Base-by-base conservation (phyloP, 2,888 invertebrate species). In the Tachina fera region DNA sequence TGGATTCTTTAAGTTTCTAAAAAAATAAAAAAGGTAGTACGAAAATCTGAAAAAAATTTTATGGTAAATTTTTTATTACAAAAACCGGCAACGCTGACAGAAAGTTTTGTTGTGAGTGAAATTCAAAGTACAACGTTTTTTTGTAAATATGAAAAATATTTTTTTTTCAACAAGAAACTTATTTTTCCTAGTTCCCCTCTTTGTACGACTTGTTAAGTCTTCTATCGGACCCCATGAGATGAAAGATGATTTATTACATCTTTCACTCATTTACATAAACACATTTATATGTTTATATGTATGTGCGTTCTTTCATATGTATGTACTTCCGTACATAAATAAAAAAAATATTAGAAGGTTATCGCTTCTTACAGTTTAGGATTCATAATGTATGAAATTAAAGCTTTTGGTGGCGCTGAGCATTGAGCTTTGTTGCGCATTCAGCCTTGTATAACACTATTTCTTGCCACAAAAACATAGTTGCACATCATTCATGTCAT, bases 91-190 rank as follows among this genome's bases (percentile, higher is more conserved):
- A 31, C 31, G 31, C 31, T 31, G 31, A 31, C 31, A 31, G 31
- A 31, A 31, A 31, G 6, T 5, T n/a, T 53, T 31, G 43, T 11
- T 53, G 63, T 47, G 39, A 70, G 14, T 43, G 13, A 19, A 65
- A 76, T 61, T 39, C 58, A 65, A 47, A 67, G 47, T 41, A 39
- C n/a, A 5, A 19, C 43, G 31, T 13, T 31, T 70, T 81, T 61
- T 87, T 89, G 89, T 89, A 89, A 89, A 89, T 89, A 89, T 91
- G 90, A 91, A 89, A 90, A 90, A 91, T 91, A 91, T 63, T 81
- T 9, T 77, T n/a, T 77, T 75, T 45, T 45, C 41, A 51, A 71
- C 41, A 72, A 79, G 56, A 5, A 72, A 16, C 43, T 14, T 47
- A 6, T 68, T n/a, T 3, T 31, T 31, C 31, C 8, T 39, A 13